Percentiles rank a stretch among this genome's conserved stretches.
phyloP scores from a whole-genome alignment of 1,140 invertebrate genomes.

The Gryon sp. region DNA sequence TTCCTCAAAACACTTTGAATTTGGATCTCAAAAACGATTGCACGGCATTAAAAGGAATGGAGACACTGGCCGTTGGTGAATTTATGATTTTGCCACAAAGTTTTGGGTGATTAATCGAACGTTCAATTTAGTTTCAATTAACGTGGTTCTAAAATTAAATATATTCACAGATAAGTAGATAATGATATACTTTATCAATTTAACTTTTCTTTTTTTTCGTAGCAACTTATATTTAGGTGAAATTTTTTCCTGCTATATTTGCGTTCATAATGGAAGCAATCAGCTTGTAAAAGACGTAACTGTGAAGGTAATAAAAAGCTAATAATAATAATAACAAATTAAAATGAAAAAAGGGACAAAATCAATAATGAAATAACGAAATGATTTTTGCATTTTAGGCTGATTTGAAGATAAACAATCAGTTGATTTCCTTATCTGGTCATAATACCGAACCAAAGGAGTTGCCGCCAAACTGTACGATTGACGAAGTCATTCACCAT shows the following conservation, averaged over 20 bases:
- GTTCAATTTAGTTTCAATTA: background rate
- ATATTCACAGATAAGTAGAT: no score
- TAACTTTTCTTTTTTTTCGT: constrained; percentile 74
- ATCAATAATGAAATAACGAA: no score
- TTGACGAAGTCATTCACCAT: constrained; percentile 97
- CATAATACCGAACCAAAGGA: constrained; percentile 83
- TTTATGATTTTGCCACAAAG: constrained; percentile 96
- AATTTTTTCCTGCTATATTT: constrained; percentile 98
- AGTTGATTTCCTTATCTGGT: constrained; percentile 88
- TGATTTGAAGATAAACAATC: constrained; percentile 94
- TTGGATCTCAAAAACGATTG: constrained; percentile 88
- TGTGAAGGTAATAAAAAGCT: constrained; percentile 83
- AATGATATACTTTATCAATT: background rate
- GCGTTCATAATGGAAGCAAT: constrained; percentile 96
- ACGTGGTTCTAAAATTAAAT: no score
- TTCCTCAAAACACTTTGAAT: constrained; percentile 89
- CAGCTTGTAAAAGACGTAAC: constrained; percentile 89
- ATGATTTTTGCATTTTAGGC: constrained; percentile 81
- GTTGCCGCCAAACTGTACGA: constrained; percentile 89
- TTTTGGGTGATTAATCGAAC: constrained; percentile 87
- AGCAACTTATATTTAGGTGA: constrained; percentile 93
- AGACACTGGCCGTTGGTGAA: constrained; percentile 91
- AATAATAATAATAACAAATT: constrained; percentile 18
- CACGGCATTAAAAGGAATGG: constrained; percentile 87
- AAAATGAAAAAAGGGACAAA: no score